A percentile compares a stretch with the other conserved stretches of the same genome.
These are phyloP conservation scores for pig (Sus scrofa) DNA, from an alignment of 2,113 vertebrate genomes.

Conservation along the genomic window DNA sequence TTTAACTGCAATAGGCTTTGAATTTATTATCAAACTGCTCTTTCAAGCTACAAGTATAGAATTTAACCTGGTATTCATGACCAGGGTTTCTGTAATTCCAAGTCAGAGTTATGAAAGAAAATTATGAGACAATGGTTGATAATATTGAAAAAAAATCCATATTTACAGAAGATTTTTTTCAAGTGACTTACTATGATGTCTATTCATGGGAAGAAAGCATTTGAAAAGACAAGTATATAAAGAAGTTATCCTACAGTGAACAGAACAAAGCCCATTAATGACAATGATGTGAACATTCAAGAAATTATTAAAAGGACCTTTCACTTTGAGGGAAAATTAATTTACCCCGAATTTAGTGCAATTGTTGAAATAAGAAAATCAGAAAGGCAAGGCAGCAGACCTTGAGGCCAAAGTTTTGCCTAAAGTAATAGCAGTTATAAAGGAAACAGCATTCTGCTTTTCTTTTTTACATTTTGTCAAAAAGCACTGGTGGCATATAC, in stretches of 20 bases:
- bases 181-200: conserved; percentile 78
- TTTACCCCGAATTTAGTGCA: conserved; percentile 81
- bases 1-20: conserved; percentile 66
- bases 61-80: conserved; percentile 75
- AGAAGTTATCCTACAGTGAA: conserved; percentile 75
- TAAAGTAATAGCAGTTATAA: background rate
- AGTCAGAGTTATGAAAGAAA: conserved; percentile 78
- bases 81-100: conserved; percentile 67
- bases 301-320: conserved; percentile 81
- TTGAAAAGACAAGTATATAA: conserved; percentile 80
- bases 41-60: conserved; percentile 66
- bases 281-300: conserved; percentile 79
- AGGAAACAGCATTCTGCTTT: background rate
- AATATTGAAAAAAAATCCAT: conserved; percentile 74
- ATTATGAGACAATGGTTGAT: conserved; percentile 80
- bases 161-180: conserved; percentile 80
- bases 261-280: conserved; percentile 82
- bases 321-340: conserved; percentile 80
- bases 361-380: conserved; percentile 76
- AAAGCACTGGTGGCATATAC: background rate
- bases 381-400: conserved; percentile 44
- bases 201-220: conserved; percentile 79
- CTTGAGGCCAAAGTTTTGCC: conserved; percentile 56
- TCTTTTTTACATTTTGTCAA: conserved; percentile 14
- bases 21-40: conserved; percentile 74